These are phyloP conservation scores for Nomada flava DNA, from an alignment of 2,888 invertebrate species.

Conservation along the genomic window DNA sequence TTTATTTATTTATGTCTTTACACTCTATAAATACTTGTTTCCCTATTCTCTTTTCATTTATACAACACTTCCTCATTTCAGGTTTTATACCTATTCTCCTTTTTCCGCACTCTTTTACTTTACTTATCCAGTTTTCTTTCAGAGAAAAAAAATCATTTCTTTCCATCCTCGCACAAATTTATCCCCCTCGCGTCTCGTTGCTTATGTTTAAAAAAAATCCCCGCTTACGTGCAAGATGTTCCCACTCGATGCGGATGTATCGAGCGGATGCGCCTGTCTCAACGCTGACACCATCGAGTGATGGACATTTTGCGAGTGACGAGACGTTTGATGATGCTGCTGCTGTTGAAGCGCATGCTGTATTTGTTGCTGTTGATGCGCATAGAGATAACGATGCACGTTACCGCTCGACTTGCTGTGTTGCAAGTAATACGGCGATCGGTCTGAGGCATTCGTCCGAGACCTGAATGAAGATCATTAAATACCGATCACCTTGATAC, in stretches of 20 bases:
- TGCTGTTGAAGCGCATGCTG: constrained; percentile 80
- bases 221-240: constrained; percentile 86
- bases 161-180: background rate
- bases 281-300: constrained; percentile 66
- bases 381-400: constrained; percentile 84
- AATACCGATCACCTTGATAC: constrained; percentile 11
- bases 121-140: too few relatives aligned
- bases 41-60: too few relatives aligned
- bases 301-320: constrained; percentile 63
- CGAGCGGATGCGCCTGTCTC: constrained; percentile 77
- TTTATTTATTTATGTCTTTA: background rate
- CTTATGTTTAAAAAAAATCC: background rate
- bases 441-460: constrained; percentile 80
- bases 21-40: too few relatives aligned
- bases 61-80: too few relatives aligned
- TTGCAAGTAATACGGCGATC: constrained; percentile 85
- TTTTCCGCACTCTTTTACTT: too few relatives aligned
- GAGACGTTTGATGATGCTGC: constrained; percentile 62
- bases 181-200: background rate
- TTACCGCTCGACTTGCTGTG: constrained; percentile 91
- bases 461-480: constrained; percentile 68
- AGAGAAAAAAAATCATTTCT: background rate
- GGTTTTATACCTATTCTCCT: too few relatives aligned
- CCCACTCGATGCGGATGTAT: constrained; percentile 87
- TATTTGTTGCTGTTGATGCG: constrained; percentile 86